Evolutionary conservation across 53 echinoderm and acorn worm genomes (phyloP), one percentile per base, ranked within the genome.

Genomic region (Echinometra lucunter): DNA sequence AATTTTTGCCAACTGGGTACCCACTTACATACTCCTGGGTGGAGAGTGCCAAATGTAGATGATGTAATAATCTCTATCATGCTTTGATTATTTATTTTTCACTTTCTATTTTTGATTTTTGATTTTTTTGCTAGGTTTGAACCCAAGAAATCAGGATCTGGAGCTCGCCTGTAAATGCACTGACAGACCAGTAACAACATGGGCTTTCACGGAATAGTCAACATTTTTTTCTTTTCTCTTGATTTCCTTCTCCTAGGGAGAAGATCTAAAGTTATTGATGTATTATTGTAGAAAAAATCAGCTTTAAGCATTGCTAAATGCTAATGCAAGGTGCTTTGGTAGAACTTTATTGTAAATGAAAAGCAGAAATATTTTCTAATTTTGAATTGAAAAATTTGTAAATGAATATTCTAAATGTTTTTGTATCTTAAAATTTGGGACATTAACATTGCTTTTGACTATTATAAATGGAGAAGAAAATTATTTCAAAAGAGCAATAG

Each of bases 81-180:
- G n/a, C n/a, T n/a, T n/a, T 60, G 60, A 21, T 5, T 63, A 2
- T 72, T 34, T 2, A 34, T 72, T 72, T 13, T 13, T 15, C 72
- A 35, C 32, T 72, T 35, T 21, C 23, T 78, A 6, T 10, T 78
- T 10, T n/a, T 66, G 21, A 19, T 25, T 30, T 75, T 42, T 78
- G 5, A 3, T 42, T 78, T 78, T 8, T 40, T 12, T 75, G 16
- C 16, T 42, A 78, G 78, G 78, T 78, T 78, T 78, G 42, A 78
- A 78, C 38, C 78, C 21, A 78, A 42, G 78, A 78, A 78, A 42
- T 78, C 78, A 35, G 78, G 42, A 42, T 78, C 75, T 75, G 75
- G 75, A 18, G 75, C 75, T 40, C 78, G 78, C 42, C 78, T 78
- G 38, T 78, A 12, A 78, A 78, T 16, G 6, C 42, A 4, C 3